phyloP scores from a whole-genome alignment of 2,113 vertebrate genomes.

The Gyps fulvus region DNA sequence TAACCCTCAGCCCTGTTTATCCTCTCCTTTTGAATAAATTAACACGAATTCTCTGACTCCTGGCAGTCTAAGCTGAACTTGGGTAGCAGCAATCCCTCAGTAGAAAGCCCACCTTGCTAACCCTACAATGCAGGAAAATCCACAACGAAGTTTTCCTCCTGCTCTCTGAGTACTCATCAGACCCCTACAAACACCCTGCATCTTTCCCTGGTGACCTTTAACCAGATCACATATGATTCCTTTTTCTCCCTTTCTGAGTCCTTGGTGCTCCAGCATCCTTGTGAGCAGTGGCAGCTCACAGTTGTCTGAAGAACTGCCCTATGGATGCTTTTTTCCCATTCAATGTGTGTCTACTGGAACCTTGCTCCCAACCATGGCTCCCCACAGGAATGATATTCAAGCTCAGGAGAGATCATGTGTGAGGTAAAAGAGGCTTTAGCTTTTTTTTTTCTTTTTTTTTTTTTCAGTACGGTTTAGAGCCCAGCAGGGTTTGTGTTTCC shows the following conservation, averaged over 20 bases:
- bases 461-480: not conserved
- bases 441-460: fast-evolving
- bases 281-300: not conserved
- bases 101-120: not conserved
- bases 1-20: not conserved
- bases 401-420: not conserved
- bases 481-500: not conserved
- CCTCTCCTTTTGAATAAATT: not conserved
- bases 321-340: not conserved
- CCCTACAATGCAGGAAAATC: not conserved
- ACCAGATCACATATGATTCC: not conserved
- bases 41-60: not conserved
- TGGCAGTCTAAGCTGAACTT: not conserved
- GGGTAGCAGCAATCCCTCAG: not conserved
- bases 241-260: not conserved
- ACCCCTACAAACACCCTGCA: not conserved
- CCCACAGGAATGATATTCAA: not conserved
- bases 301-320: not conserved
- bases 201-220: not conserved
- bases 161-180: not conserved
- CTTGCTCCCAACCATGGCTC: not conserved
- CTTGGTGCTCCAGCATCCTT: not conserved
- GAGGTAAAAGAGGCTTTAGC: not conserved
- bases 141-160: not conserved
- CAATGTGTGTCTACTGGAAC: not conserved